These are phyloP conservation scores for Syngnathus typhle DNA, from an alignment of 2,113 vertebrate species.

Conservation along the genomic window DNA sequence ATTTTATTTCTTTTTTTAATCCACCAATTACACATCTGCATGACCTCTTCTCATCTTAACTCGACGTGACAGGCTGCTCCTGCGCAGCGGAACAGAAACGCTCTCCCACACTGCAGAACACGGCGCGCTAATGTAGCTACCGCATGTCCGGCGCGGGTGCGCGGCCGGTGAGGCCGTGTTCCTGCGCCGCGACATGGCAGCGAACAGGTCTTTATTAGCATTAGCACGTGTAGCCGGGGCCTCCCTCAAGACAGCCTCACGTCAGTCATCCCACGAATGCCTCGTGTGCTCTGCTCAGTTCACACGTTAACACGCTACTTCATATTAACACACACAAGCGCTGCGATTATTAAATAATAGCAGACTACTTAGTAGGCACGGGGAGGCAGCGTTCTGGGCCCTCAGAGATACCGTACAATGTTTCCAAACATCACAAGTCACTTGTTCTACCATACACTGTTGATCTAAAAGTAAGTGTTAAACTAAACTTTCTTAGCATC, in stretches of 20 bases:
- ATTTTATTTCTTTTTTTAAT: slow-evolving; percentile 30
- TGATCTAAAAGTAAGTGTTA: background rate
- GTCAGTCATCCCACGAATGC: slow-evolving; percentile 52
- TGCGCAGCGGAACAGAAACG: slow-evolving; percentile 75
- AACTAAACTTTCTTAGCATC: too few relatives aligned
- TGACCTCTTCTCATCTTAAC: slow-evolving; percentile 71
- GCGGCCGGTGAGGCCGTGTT: slow-evolving; percentile 59
- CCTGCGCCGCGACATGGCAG: slow-evolving; percentile 69
- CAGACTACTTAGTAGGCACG: background rate
- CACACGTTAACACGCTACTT: slow-evolving; percentile 2
- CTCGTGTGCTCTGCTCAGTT: slow-evolving; percentile 41
- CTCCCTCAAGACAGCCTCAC: slow-evolving; percentile 57
- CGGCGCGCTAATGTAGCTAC: slow-evolving; percentile 75
- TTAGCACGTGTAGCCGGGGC: slow-evolving; percentile 64
- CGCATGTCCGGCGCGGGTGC: slow-evolving; percentile 59
- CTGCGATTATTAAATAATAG: background rate
- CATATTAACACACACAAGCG: background rate
- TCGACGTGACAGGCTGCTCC: slow-evolving; percentile 77
- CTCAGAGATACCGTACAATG: background rate
- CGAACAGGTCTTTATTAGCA: slow-evolving; percentile 72
- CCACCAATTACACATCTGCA: slow-evolving; percentile 80
- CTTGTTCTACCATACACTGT: background rate
- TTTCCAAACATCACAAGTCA: background rate
- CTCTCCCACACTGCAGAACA: slow-evolving; percentile 73
- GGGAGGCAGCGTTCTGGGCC: background rate